Evolutionary conservation across 2,888 invertebrate species (phyloP).

Genomic region (Pachycephus smyrnensis): DNA sequence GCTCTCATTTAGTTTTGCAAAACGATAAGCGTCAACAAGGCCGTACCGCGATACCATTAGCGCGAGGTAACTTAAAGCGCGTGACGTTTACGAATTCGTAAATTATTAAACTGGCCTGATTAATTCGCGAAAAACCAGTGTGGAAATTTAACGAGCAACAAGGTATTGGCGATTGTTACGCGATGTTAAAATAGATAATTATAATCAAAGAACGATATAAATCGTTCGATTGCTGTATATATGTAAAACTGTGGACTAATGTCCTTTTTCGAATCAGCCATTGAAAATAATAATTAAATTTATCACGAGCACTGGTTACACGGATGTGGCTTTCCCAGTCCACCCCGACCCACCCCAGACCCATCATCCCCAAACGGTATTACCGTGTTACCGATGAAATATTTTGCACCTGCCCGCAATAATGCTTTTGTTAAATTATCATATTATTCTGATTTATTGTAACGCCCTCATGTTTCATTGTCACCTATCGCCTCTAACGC

Average conservation of each 20-base stretch:
- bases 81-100: background rate
- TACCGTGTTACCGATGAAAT: conserved; percentile 35
- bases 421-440: conserved; percentile 46
- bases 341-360: background rate
- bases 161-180: background rate
- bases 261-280: background rate
- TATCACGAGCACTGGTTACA: conserved; percentile 36
- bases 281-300: conserved; percentile 44
- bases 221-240: background rate
- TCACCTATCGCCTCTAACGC: background rate
- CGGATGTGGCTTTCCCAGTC: conserved; percentile 29
- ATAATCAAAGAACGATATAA: background rate
- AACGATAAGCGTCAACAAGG: background rate
- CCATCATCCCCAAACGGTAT: background rate
- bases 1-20: background rate
- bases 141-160: background rate
- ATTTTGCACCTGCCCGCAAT: conserved; percentile 47
- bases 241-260: background rate
- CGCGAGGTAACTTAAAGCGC: background rate
- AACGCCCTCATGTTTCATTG: background rate
- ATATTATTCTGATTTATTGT: conserved; percentile 27
- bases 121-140: background rate
- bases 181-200: background rate
- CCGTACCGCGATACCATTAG: background rate
- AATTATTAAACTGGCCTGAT: too few species aligned